These are phyloP conservation scores for Poeciliopsis gracilis DNA, from an alignment of 2,797 vertebrate species.

Conservation along the genomic window DNA sequence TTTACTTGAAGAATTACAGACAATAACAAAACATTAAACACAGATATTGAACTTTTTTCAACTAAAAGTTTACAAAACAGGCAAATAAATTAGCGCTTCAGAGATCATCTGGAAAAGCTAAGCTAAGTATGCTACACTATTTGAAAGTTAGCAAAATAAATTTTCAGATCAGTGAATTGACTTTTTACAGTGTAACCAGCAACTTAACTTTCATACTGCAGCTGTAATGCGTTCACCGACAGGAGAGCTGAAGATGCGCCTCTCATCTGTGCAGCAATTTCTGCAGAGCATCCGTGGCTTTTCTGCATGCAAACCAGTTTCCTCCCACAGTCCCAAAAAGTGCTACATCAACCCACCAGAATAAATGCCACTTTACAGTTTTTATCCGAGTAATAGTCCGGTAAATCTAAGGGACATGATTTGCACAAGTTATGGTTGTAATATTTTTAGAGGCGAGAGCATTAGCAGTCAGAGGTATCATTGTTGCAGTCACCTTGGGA, in stretches of 20 bases:
- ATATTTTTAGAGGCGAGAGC: constrained; percentile 54
- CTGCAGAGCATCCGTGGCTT: not conserved
- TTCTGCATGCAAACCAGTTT: constrained; percentile 3
- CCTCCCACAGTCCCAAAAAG: not conserved
- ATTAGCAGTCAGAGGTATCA: constrained; percentile 54
- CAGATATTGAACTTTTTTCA: no score
- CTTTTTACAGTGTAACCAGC: not conserved
- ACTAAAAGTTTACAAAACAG: not conserved
- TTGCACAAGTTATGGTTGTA: not conserved
- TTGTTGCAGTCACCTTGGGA: constrained; percentile 75
- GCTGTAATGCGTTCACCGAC: not conserved
- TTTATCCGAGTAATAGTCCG: not conserved
- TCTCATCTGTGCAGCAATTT: not conserved
- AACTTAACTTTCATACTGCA: not conserved
- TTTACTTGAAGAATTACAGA: not conserved
- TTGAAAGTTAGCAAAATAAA: no score
- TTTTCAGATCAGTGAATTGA: not conserved
- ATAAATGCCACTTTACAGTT: not conserved
- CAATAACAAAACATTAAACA: no score
- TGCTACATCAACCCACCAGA: not conserved
- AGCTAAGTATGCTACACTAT: no score
- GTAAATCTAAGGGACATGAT: not conserved
- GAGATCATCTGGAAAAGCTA: not conserved
- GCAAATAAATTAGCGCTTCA: not conserved
- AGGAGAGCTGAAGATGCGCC: not conserved